phyloP scores from a whole-genome alignment of 2,113 vertebrate species.

The Nestor notabilis region DNA sequence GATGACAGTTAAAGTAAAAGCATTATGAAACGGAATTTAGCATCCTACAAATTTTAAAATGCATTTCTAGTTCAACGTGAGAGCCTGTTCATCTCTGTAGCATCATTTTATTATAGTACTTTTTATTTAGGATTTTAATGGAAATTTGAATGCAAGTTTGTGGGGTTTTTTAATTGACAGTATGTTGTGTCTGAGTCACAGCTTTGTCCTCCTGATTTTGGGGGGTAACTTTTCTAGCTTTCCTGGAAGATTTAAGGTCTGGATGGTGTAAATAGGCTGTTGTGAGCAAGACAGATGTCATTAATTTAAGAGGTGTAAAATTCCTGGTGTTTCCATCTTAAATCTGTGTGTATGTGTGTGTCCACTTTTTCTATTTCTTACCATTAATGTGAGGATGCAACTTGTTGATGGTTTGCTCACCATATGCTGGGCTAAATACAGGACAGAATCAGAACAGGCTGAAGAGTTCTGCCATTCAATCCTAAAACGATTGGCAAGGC shows the following conservation, averaged over 20 bases:
- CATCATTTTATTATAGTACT: neutral
- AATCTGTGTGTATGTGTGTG: neutral
- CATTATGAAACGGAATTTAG: constrained; percentile 16
- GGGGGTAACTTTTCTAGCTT: neutral
- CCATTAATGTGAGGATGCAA: neutral
- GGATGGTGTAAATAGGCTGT: neutral
- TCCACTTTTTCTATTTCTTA: neutral
- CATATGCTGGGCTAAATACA: neutral
- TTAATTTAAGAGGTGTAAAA: neutral
- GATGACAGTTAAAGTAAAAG: constrained; percentile 9
- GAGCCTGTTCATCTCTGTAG: neutral
- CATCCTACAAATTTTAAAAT: neutral
- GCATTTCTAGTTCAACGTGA: neutral
- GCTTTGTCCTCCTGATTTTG: neutral
- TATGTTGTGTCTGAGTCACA: neutral
- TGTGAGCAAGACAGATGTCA: neutral
- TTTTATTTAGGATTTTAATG: constrained; percentile 16
- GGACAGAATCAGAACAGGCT: neutral
- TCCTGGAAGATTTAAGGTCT: neutral
- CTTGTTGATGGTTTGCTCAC: neutral
- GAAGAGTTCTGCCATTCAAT: neutral
- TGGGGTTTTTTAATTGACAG: neutral
- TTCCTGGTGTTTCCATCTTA: neutral
- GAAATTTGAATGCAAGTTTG: neutral
- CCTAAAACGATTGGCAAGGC: neutral